Conservation (phyloP, 2,113 vertebrate genomes). For the Promerops cafer region DNA sequence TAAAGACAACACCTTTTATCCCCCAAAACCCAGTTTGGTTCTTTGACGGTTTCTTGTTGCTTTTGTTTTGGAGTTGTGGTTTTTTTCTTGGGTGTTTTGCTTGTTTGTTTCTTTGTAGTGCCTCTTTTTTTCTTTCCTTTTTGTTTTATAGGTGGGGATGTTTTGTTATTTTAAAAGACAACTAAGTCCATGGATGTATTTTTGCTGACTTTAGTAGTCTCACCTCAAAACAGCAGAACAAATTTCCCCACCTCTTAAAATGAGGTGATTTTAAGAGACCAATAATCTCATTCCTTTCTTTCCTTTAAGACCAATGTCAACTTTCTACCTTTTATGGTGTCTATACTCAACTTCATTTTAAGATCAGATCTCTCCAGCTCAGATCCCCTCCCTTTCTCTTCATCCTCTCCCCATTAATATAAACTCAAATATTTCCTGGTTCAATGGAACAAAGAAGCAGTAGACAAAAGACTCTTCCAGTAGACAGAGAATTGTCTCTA, state of each 20-base stretch:
- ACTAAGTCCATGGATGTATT: neutral
- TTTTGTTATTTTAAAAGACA: neutral
- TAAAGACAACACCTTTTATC: neutral
- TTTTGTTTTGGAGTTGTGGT: neutral
- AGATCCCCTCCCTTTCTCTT: neutral
- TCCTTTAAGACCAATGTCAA: neutral
- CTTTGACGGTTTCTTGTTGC: rapidly evolving
- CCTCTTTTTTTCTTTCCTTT: neutral
- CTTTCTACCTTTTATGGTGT: neutral
- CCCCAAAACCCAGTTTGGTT: rapidly evolving
- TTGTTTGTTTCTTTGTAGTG: neutral
- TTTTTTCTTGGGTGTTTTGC: neutral
- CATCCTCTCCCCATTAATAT: neutral
- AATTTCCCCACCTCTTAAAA: neutral
- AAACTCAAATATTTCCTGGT: neutral
- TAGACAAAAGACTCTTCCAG: neutral
- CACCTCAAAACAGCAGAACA: neutral
- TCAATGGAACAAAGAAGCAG: neutral
- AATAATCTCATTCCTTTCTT: neutral
- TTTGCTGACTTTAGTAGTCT: neutral
- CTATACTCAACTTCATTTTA: neutral
- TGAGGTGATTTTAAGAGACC: neutral
- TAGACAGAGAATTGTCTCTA: neutral
- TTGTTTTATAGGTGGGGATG: neutral
- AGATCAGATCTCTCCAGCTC: neutral